Percentiles rank a stretch among this genome's conserved stretches.
Conservation (phyloP, 2,113 vertebrate species). For the Columba janthina region DNA sequence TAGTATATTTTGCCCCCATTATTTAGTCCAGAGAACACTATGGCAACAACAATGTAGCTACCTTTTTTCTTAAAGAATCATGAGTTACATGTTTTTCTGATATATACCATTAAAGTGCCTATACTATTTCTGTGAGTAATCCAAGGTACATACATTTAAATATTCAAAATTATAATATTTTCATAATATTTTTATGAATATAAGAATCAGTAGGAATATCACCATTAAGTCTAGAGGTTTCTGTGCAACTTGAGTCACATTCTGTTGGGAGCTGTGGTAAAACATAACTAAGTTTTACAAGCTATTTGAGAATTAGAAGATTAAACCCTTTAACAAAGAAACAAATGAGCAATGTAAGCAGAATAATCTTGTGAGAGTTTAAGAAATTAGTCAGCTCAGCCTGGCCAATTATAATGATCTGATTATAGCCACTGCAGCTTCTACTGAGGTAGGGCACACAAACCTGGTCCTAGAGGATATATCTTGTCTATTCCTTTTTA, state of each 20-base stretch:
- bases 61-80: not conserved
- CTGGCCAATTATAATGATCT: not conserved
- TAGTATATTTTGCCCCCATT: not conserved
- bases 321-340: not conserved
- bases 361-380: not conserved
- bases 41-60: not conserved
- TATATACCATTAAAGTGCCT: not conserved
- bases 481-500: not conserved
- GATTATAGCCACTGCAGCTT: not conserved
- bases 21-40: not conserved
- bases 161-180: not conserved
- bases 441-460: not conserved
- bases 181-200: not conserved
- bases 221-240: not conserved
- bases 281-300: not conserved
- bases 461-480: not conserved
- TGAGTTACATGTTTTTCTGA: not conserved
- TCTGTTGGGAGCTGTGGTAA: not conserved
- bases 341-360: not conserved
- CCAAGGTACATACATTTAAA: fast-evolving
- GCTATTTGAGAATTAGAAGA: not conserved
- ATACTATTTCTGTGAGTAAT: not conserved
- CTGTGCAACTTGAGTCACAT: not conserved
- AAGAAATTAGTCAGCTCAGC: not conserved
- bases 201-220: not conserved